Conservation (phyloP, 1,140 invertebrate genomes). For the Ganaspis sp. region DNA sequence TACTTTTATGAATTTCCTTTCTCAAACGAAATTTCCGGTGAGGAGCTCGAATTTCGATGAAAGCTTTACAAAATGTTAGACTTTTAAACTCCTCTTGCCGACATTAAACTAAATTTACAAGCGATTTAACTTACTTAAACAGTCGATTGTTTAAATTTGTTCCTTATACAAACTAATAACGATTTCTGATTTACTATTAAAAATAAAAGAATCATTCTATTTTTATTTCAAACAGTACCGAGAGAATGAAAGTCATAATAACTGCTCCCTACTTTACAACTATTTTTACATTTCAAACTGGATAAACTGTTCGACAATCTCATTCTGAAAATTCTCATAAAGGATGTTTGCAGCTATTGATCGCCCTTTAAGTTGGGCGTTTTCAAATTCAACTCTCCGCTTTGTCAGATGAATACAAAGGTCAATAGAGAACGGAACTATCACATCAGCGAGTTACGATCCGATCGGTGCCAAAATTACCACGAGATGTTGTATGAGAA, state of each 20-base stretch:
- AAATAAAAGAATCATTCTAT: background rate
- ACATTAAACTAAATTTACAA: background rate
- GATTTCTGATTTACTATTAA: background rate
- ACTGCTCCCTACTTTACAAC: background rate
- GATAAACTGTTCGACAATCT: slow-evolving; percentile 1
- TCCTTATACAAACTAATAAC: background rate
- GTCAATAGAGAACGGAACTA: slow-evolving; percentile 44
- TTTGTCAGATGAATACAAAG: slow-evolving; percentile 27
- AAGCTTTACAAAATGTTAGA: background rate
- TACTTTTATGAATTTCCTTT: background rate
- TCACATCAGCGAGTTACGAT: slow-evolving; percentile 38
- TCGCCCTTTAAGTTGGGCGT: slow-evolving; percentile 16
- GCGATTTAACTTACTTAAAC: background rate
- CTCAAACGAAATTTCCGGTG: background rate
- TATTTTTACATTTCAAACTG: background rate
- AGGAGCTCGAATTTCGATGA: background rate
- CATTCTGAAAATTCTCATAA: slow-evolving; percentile 20
- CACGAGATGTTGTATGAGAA: slow-evolving; percentile 3
- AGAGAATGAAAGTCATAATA: background rate
- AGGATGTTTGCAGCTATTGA: slow-evolving; percentile 22
- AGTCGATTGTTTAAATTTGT: slow-evolving; percentile 2
- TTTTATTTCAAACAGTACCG: background rate
- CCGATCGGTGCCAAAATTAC: slow-evolving; percentile 45
- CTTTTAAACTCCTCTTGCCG: background rate
- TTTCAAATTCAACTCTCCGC: slow-evolving; percentile 28